Evolutionary conservation across 2,888 invertebrate genomes (phyloP).

Genomic region (Leptopterna dolabrata): DNA sequence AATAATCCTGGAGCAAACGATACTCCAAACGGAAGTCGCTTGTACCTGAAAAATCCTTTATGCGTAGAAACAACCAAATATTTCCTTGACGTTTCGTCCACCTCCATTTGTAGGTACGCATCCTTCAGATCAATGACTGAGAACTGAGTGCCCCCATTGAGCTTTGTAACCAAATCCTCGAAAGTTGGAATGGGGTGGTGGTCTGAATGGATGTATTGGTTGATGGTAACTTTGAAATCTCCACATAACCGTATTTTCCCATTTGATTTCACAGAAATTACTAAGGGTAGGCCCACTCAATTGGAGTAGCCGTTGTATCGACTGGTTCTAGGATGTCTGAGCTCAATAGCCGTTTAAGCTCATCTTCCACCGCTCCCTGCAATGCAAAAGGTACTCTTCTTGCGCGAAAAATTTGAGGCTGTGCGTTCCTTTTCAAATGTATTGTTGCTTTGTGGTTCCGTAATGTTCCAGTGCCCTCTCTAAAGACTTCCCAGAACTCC

Average conservation of each 20-base stretch:
- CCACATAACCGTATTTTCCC: not conserved
- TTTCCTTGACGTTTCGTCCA: not conserved
- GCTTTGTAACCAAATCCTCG: not conserved
- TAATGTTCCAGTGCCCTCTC: not conserved
- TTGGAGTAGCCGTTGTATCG: not conserved
- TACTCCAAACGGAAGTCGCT: conserved; percentile 10
- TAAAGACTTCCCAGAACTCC: too few relatives aligned
- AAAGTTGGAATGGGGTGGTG: not conserved
- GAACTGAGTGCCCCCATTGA: not conserved
- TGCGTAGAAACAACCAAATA: not conserved
- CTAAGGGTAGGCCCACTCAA: conserved; percentile 10
- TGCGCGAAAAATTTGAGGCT: not conserved
- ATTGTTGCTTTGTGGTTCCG: not conserved
- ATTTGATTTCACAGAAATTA: not conserved
- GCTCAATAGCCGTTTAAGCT: not conserved
- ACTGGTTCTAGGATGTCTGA: not conserved
- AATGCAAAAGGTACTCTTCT: not conserved
- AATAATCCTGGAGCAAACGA: not conserved
- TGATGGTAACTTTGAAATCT: conserved; percentile 13
- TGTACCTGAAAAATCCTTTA: not conserved
- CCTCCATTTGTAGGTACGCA: conserved; percentile 14
- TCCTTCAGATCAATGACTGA: conserved; percentile 8
- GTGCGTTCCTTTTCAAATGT: not conserved
- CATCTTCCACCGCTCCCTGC: not conserved
- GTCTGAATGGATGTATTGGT: not conserved